Evolutionary conservation across 2,113 vertebrate species (phyloP), one percentile per base, ranked within the genome.

Genomic region (Piprites chloris): DNA sequence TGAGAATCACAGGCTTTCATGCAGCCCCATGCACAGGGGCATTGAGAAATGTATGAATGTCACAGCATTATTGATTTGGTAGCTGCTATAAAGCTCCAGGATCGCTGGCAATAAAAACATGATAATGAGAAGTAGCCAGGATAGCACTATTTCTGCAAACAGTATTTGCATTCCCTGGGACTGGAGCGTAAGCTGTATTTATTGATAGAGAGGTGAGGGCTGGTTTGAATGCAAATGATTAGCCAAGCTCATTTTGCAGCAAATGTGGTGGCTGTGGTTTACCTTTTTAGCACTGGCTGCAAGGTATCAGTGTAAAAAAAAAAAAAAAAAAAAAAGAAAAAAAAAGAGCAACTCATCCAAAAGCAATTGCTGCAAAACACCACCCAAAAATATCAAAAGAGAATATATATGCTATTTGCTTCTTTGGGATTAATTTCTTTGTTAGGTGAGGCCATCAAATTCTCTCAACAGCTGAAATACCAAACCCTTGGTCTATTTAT

Each of bases 11-110:
- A 62, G 0, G 3, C 65, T 90, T 93, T 85, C 85, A 80, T 63
- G 58, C 90, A 61, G 68, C 53, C 76, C 88, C 55, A 53, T 13
- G 72, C 88, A 84, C 76, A 30, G 79, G 1, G 1, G 76, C 90
- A 90, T 47, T 94, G 86, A 90, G 90, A 75, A 91, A 96, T 66
- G 86, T 66, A 58, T 69, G 88, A 93, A 92, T 78, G 88, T 81
- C 93, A 95, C 86, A 78, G 76, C 53, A 5, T 88, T 95, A 96
- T 87, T 96, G 96, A 96, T 96, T 95, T 83, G 68, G 80, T 81
- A 94, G 86, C 65, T 85, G 72, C 79, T 90, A 75, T 90, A 96
- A 89, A 72, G 92, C 76, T 91, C 66, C 85, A 72, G 68, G 83
- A 96, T 84, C 83, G 35, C 76, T 85, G 85, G 89, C 89, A 95